Percentiles rank a stretch among this genome's conserved stretches.
Evolutionary conservation across 2,888 invertebrate genomes (phyloP).

Genomic region (Mesoligia furuncula): DNA sequence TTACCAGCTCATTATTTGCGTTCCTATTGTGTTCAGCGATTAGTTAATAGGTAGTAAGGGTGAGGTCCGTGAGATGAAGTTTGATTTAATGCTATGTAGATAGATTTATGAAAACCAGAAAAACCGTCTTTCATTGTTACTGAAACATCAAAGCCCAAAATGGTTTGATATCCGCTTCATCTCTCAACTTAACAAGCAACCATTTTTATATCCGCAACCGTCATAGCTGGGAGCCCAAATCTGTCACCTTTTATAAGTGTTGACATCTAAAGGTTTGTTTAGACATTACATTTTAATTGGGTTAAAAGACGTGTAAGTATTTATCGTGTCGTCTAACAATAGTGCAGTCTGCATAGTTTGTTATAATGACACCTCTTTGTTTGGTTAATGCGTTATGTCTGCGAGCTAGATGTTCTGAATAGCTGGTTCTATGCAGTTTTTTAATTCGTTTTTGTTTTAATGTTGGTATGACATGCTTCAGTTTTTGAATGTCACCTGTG

Average conservation of each 20-base stretch:
- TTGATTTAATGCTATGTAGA: too few species aligned
- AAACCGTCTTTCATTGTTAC: too few species aligned
- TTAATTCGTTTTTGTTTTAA: conserved; percentile 29
- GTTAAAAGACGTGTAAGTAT: conserved; percentile 23
- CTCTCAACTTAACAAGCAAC: conserved; percentile 4
- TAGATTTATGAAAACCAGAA: too few species aligned
- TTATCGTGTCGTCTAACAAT: conserved; percentile 34
- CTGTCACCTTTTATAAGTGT: conserved; percentile 67
- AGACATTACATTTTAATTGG: conserved; percentile 62
- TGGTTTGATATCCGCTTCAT: conserved; percentile 2
- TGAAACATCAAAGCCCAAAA: too few species aligned
- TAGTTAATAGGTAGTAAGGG: conserved; percentile 37
- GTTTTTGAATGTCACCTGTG: conserved; percentile 11
- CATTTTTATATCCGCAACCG: conserved; percentile 55
- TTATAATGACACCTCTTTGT: conserved; percentile 33
- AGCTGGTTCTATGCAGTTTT: conserved; percentile 29
- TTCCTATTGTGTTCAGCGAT: conserved; percentile 38
- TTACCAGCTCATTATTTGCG: conserved; percentile 40
- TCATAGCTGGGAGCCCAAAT: conserved; percentile 54
- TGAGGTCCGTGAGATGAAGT: too few species aligned
- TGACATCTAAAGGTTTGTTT: conserved; percentile 63
- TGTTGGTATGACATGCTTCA: conserved; percentile 7
- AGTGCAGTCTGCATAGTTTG: conserved; percentile 36
- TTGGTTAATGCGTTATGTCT: conserved; percentile 58
- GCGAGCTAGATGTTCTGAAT: conserved; percentile 38